A percentile compares a stretch with the other conserved stretches of the same genome.
phyloP scores from a whole-genome alignment of 2,113 vertebrate genomes.

The Clarias batrachus region DNA sequence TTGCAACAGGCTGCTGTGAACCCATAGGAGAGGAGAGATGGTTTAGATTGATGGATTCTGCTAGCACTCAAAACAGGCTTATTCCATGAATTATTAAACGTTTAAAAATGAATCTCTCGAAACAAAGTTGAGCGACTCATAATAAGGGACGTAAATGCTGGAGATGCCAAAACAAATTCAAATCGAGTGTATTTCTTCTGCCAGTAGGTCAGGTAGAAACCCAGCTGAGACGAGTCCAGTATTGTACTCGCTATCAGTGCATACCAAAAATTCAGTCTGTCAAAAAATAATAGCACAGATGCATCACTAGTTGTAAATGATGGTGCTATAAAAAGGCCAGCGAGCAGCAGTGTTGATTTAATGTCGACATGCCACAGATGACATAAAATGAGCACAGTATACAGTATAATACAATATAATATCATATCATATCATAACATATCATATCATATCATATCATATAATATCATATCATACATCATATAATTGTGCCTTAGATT shows the following conservation, averaged over 20 bases:
- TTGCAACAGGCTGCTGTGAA: background rate
- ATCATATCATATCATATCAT: background rate
- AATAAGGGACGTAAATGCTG: background rate
- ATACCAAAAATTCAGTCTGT: background rate
- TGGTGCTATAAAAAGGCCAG: slow-evolving; percentile 43
- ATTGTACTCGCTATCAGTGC: background rate
- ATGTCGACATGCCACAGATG: slow-evolving; percentile 34
- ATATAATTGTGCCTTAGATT: slow-evolving; percentile 2
- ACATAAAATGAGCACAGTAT: slow-evolving; percentile 44
- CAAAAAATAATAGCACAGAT: background rate
- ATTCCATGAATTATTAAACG: background rate
- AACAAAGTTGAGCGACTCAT: background rate
- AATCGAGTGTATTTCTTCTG: background rate
- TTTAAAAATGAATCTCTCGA: background rate
- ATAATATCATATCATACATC: background rate
- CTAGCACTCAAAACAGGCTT: background rate
- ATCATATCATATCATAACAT: no score
- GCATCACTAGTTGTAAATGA: background rate
- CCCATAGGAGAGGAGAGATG: background rate
- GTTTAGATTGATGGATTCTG: background rate
- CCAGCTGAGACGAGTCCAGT: background rate
- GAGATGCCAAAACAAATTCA: no score
- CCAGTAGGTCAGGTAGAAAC: background rate
- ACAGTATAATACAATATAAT: background rate
- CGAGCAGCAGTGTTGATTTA: slow-evolving; percentile 41